phyloP scores from a whole-genome alignment of 2,797 vertebrate genomes.

The Glyptemys insculpta region DNA sequence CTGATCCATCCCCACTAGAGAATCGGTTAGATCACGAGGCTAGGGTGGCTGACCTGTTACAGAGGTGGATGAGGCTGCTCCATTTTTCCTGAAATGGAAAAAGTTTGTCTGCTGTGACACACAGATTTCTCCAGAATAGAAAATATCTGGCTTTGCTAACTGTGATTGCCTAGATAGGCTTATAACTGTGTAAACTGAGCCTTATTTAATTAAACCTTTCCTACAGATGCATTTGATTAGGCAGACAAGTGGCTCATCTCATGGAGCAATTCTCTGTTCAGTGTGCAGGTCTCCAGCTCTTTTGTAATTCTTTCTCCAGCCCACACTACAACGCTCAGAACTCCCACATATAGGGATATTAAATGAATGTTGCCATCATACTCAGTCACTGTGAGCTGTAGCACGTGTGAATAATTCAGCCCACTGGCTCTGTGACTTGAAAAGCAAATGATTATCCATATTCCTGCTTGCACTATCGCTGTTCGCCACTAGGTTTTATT shows the following conservation, averaged over 20 bases:
- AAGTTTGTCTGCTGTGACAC: fast-evolving
- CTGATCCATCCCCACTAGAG: too few species aligned
- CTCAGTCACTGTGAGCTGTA: too few species aligned
- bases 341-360: neutral
- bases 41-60: too few species aligned
- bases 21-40: too few species aligned
- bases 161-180: neutral
- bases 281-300: neutral
- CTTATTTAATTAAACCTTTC: neutral
- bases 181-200: neutral
- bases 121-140: neutral
- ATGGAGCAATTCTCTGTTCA: neutral
- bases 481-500: neutral
- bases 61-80: too few species aligned
- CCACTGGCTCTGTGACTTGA: neutral
- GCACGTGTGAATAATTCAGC: neutral
- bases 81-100: neutral
- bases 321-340: neutral
- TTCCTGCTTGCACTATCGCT: neutral
- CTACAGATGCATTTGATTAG: neutral
- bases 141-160: neutral
- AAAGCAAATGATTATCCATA: neutral
- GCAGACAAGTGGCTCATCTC: neutral
- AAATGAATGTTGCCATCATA: neutral
- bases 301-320: fast-evolving